phyloP scores from a whole-genome alignment of 2,113 vertebrate genomes.

The Heptranchias perlo region DNA sequence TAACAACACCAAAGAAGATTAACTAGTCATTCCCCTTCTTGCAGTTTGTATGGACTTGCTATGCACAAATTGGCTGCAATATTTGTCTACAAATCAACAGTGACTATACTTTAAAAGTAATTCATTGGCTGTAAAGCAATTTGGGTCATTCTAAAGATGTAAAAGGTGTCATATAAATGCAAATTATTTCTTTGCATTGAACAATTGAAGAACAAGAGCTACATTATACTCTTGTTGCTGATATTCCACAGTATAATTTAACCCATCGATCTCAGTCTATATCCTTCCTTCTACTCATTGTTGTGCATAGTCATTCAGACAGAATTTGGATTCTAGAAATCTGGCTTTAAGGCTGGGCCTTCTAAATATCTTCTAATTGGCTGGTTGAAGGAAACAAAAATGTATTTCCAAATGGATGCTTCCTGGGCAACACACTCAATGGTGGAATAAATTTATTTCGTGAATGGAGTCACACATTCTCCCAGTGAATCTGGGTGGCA shows the following conservation, averaged over 20 bases:
- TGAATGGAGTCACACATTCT: not conserved
- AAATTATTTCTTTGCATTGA: not conserved
- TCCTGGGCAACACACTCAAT: not conserved
- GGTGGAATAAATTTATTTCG: not conserved
- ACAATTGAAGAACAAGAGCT: not conserved
- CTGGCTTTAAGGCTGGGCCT: not conserved
- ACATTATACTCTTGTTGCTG: not conserved
- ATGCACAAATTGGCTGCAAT: not conserved
- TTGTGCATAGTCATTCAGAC: not conserved
- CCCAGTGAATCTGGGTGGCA: not conserved
- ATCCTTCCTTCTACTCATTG: not conserved
- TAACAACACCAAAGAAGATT: not conserved
- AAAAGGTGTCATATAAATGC: too few relatives aligned
- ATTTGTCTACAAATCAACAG: not conserved
- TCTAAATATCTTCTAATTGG: not conserved
- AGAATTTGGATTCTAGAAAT: not conserved
- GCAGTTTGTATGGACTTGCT: not conserved
- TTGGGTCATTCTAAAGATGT: too few relatives aligned
- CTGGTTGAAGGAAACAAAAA: not conserved
- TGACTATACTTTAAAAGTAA: not conserved
- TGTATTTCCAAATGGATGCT: not conserved
- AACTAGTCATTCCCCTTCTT: not conserved
- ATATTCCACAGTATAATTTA: not conserved
- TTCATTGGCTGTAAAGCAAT: not conserved
- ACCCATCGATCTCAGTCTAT: not conserved